These are phyloP conservation scores for Scaptomyza caliginosa DNA, from an alignment of 2,888 invertebrate species.

Conservation along the genomic window DNA sequence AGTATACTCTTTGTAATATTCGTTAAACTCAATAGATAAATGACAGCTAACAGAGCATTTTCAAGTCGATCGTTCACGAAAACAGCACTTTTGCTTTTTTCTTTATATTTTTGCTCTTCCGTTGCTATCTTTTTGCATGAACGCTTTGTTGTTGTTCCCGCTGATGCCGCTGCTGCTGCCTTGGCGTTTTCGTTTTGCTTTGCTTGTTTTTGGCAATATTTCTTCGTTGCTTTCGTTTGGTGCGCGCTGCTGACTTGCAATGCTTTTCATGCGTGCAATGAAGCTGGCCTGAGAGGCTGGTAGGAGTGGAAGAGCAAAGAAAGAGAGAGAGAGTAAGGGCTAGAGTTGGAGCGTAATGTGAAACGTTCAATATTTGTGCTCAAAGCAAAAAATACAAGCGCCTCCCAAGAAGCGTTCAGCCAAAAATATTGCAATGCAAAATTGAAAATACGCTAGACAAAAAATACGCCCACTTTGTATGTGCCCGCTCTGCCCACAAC, in stretches of 20 bases:
- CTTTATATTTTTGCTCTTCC: conserved; percentile 26
- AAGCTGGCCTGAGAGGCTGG: conserved; percentile 16
- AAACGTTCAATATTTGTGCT: conserved; percentile 74
- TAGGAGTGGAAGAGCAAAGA: not conserved
- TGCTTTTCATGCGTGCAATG: conserved; percentile 72
- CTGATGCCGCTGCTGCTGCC: conserved; percentile 15
- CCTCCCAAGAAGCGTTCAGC: conserved; percentile 65
- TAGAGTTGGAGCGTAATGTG: conserved; percentile 43
- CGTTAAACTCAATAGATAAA: too few relatives aligned
- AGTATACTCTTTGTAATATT: too few relatives aligned
- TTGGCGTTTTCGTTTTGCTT: conserved; percentile 26
- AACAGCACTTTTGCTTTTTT: not conserved
- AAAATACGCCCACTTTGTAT: conserved; percentile 19
- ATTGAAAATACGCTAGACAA: conserved; percentile 64
- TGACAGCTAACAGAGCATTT: not conserved
- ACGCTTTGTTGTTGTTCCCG: conserved; percentile 40
- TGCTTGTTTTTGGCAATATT: conserved; percentile 68
- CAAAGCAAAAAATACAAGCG: conserved; percentile 57
- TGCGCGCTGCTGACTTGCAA: conserved; percentile 74
- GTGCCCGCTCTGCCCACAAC: not conserved
- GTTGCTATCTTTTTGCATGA: conserved; percentile 59
- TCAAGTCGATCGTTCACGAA: not conserved
- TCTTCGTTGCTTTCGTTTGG: conserved; percentile 64
- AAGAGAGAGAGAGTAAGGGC: not conserved
- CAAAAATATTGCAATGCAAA: conserved; percentile 75